phyloP scores from a whole-genome alignment of 2,797 vertebrate genomes.

The Heteromormyrus szaboi region DNA sequence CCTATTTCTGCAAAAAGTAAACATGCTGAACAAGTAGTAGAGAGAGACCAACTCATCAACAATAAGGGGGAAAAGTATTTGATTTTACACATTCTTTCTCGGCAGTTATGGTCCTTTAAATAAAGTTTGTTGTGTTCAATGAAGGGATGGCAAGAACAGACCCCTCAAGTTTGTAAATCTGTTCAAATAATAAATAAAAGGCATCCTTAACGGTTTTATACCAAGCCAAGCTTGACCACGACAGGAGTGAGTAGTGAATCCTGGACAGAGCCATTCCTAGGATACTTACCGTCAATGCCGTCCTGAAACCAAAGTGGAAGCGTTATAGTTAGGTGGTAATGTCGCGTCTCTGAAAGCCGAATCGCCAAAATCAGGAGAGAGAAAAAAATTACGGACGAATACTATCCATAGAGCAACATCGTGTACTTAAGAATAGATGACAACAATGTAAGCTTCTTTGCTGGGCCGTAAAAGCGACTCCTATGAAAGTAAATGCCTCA shows the following conservation, averaged over 20 bases:
- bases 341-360: neutral
- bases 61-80: neutral
- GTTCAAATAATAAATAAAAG: neutral
- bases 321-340: neutral
- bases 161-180: neutral
- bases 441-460: neutral
- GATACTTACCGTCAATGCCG: neutral
- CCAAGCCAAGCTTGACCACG: neutral
- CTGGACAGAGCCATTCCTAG: neutral
- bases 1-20: constrained; percentile 33
- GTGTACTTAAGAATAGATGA: neutral
- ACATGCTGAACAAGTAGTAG: neutral
- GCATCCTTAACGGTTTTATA: neutral
- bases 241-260: neutral
- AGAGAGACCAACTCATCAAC: neutral
- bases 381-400: neutral
- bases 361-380: neutral
- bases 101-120: neutral
- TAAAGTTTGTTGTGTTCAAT: neutral
- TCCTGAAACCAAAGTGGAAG: neutral
- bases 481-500: neutral
- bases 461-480: neutral
- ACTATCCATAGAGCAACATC: neutral
- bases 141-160: neutral
- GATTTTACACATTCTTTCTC: neutral